Evolutionary conservation across 2,113 vertebrate genomes (phyloP).

Genomic region (Prolemur simus): DNA sequence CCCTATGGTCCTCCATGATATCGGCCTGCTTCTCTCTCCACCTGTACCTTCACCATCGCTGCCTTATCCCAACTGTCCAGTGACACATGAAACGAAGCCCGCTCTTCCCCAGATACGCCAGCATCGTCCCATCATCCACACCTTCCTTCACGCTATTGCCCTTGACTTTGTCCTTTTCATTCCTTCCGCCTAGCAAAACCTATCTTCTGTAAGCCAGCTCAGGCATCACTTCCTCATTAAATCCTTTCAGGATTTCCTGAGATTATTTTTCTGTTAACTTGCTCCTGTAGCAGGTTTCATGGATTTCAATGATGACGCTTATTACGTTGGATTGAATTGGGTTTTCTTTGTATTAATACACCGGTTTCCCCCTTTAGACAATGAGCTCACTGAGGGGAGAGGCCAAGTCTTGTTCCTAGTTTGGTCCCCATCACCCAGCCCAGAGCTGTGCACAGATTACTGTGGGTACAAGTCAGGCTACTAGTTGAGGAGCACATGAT

Average conservation of each 20-base stretch:
- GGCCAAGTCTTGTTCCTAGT: not conserved
- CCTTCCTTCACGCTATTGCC: too few species aligned
- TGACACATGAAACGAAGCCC: not conserved
- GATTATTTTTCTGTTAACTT: not conserved
- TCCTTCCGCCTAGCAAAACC: not conserved
- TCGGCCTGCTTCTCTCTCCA: not conserved
- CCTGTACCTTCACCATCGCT: too few species aligned
- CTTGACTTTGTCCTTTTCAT: not conserved
- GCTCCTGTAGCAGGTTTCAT: not conserved
- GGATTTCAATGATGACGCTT: not conserved
- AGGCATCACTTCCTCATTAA: not conserved
- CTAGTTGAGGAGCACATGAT: not conserved
- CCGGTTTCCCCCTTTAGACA: not conserved
- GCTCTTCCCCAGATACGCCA: not conserved
- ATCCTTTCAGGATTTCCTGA: not conserved
- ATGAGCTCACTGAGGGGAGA: not conserved
- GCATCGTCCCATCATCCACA: not conserved
- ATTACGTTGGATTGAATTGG: not conserved
- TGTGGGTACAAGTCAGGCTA: not conserved
- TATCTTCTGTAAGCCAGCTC: not conserved
- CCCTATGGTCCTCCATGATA: not conserved
- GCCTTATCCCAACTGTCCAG: not conserved
- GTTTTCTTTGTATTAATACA: not conserved
- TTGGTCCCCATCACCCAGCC: not conserved
- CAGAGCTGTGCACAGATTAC: not conserved